A percentile compares a stretch with the other conserved stretches of the same genome.
These are phyloP conservation scores for Lucinisca nassula DNA, from an alignment of 2,888 invertebrate genomes.

Conservation along the genomic window DNA sequence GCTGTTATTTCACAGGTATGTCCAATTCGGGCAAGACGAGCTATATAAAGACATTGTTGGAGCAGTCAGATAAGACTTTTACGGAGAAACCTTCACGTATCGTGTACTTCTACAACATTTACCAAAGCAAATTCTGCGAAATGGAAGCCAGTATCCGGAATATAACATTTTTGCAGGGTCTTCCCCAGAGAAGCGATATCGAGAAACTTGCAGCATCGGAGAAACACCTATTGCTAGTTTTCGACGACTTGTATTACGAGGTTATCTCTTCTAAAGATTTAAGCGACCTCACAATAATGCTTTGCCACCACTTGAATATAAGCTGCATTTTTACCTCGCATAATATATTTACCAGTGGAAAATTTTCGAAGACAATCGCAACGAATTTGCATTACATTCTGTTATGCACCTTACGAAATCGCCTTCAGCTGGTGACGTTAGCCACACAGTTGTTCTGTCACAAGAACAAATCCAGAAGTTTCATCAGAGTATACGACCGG, in stretches of 20 bases:
- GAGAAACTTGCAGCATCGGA: neutral
- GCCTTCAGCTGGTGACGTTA: constrained; percentile 16
- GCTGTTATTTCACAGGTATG: neutral
- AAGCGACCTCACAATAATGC: neutral
- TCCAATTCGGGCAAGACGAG: neutral
- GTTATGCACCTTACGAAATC: constrained; percentile 2
- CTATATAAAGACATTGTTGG: neutral
- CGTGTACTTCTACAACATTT: neutral
- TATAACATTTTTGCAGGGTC: neutral
- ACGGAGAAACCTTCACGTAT: neutral
- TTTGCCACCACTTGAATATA: constrained; percentile 4
- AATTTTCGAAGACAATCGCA: constrained; percentile 14
- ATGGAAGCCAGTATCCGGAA: neutral
- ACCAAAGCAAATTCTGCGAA: neutral
- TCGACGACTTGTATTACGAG: constrained; percentile 16
- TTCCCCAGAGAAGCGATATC: constrained; percentile 1
- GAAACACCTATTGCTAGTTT: neutral
- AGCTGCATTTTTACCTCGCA: constrained; percentile 1
- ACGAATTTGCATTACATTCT: constrained; percentile 23
- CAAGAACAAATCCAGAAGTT: neutral
- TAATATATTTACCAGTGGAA: constrained; percentile 3
- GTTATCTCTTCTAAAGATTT: constrained; percentile 10
- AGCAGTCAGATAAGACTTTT: neutral
- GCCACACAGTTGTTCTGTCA: constrained; percentile 16
- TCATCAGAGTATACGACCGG: neutral